Conservation (phyloP, 2,113 vertebrate genomes). For the Equus przewalskii region DNA sequence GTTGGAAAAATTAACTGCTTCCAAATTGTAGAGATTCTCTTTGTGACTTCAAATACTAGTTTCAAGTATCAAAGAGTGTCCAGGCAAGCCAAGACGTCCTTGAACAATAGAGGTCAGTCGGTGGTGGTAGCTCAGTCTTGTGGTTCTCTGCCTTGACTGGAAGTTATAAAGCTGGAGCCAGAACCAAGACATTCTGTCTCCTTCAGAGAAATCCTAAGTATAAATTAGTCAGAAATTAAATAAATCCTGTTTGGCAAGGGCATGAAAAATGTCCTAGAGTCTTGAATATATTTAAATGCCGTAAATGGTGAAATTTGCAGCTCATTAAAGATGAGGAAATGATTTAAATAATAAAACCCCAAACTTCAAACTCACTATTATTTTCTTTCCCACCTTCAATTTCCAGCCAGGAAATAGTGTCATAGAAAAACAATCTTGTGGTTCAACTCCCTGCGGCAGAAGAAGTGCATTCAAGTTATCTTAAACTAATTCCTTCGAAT, state of each 20-base stretch:
- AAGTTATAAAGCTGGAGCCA: slow-evolving; percentile 62
- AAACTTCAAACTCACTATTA: slow-evolving; percentile 67
- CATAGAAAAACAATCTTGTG: slow-evolving; percentile 70
- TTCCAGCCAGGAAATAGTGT: slow-evolving; percentile 76
- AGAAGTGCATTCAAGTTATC: slow-evolving; percentile 62
- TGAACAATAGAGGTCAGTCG: slow-evolving; percentile 66
- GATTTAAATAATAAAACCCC: slow-evolving; percentile 76
- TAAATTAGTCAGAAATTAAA: slow-evolving; percentile 73
- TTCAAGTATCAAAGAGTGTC: slow-evolving; percentile 67
- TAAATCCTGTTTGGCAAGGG: slow-evolving; percentile 58
- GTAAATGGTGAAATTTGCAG: slow-evolving; percentile 56
- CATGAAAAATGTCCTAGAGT: not conserved
- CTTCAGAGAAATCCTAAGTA: slow-evolving; percentile 57
- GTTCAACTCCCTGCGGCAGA: slow-evolving; percentile 49
- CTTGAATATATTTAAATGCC: slow-evolving; percentile 67
- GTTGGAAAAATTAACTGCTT: slow-evolving; percentile 66
- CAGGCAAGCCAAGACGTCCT: slow-evolving; percentile 43
- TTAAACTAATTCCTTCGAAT: slow-evolving; percentile 64
- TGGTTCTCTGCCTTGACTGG: slow-evolving; percentile 71
- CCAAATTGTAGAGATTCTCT: slow-evolving; percentile 48
- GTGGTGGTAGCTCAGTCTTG: slow-evolving; percentile 50
- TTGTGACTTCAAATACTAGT: slow-evolving; percentile 57
- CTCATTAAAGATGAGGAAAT: slow-evolving; percentile 70
- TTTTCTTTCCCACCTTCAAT: slow-evolving; percentile 77
- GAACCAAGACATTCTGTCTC: slow-evolving; percentile 44